These are phyloP conservation scores for Felis chaus DNA, from an alignment of 2,113 vertebrate genomes.

Conservation along the genomic window DNA sequence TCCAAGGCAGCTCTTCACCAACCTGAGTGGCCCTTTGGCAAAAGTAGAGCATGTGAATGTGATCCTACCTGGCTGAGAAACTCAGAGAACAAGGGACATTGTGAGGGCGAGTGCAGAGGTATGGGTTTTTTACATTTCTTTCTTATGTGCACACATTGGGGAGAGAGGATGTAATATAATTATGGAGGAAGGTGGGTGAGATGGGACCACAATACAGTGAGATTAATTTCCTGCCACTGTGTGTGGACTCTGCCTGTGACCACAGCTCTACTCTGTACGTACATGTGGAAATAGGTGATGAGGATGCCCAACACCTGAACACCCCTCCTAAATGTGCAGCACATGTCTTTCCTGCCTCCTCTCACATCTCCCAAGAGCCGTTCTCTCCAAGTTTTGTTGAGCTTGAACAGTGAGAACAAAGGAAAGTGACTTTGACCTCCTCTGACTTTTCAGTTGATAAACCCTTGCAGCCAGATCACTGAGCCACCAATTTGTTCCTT, in stretches of 20 bases:
- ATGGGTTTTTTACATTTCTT: not conserved
- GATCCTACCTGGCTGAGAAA: not conserved
- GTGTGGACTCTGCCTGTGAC: not conserved
- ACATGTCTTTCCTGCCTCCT: rapidly evolving
- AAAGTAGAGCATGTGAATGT: not conserved
- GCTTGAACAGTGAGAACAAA: not conserved
- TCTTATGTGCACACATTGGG: not conserved
- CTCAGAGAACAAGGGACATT: not conserved
- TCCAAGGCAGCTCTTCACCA: not conserved
- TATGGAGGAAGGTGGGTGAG: too few species aligned
- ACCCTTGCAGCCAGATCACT: not conserved
- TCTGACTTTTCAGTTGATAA: not conserved
- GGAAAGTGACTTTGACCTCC: not conserved
- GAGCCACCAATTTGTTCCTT: not conserved
- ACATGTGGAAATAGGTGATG: not conserved
- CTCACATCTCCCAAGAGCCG: too few species aligned
- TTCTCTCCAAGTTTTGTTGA: not conserved
- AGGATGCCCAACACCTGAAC: not conserved
- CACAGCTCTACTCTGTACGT: too few species aligned
- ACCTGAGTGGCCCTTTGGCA: not conserved
- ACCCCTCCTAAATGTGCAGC: not conserved
- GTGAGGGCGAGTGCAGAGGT: not conserved
- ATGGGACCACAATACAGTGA: not conserved
- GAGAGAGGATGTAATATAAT: not conserved
- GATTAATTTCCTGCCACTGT: not conserved